phyloP scores from a whole-genome alignment of 2,888 invertebrate species.

The Xiphydria camelus region DNA sequence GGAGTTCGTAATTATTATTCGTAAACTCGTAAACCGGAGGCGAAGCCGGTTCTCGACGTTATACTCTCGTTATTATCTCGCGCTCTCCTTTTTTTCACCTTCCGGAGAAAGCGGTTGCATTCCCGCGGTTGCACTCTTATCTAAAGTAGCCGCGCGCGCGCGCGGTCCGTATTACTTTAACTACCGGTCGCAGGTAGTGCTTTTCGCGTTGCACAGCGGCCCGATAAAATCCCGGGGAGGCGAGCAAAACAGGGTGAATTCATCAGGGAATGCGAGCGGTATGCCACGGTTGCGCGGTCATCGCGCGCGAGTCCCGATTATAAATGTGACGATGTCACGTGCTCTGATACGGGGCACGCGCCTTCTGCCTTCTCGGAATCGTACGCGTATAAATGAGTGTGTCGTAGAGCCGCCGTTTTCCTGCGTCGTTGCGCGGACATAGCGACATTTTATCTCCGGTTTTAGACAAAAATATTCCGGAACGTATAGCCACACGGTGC shows the following conservation, averaged over 20 bases:
- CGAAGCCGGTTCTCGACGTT: no score
- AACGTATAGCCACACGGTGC: no score
- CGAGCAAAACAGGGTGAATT: conserved; percentile 16
- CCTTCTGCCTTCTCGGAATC: conserved; percentile 9
- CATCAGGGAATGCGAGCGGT: conserved; percentile 15
- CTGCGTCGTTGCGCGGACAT: no score
- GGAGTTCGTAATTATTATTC: no score
- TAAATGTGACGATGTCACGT: conserved; percentile 15
- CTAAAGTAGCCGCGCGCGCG: conserved; percentile 8
- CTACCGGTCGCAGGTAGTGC: not conserved
- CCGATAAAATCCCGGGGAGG: conserved; percentile 11
- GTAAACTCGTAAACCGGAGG: no score
- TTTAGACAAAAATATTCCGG: no score
- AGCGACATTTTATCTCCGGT: no score
- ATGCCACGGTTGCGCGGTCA: conserved; percentile 11
- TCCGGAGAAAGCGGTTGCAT: no score
- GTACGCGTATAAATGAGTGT: no score
- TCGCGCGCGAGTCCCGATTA: conserved; percentile 11
- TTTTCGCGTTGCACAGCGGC: conserved; percentile 9
- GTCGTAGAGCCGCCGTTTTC: no score
- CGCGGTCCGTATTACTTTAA: conserved; percentile 2
- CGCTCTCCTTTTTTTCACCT: no score
- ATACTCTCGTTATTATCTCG: no score
- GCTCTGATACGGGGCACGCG: conserved; percentile 14
- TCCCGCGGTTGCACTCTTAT: conserved; percentile 6